Percentiles rank a stretch among this genome's conserved stretches.
These are phyloP conservation scores for Drosophila prosaltans DNA, from an alignment of 1,140 invertebrate genomes.

Conservation along the genomic window DNA sequence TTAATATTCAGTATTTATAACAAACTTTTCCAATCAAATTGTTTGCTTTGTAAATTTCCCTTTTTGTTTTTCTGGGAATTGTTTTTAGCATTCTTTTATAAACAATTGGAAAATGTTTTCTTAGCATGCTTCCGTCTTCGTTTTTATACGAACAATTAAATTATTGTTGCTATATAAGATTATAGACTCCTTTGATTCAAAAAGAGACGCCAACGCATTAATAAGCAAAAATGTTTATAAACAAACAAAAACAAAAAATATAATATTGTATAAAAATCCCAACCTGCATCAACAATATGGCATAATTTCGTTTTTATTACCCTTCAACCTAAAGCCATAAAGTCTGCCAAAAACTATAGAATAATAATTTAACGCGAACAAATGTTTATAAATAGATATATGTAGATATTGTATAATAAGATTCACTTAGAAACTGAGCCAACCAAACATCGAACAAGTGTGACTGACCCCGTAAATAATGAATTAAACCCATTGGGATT, in stretches of 20 bases:
- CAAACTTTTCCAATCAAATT: too few species aligned
- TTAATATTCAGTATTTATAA: too few species aligned
- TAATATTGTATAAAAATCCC: slow-evolving; percentile 28
- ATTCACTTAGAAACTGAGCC: slow-evolving; percentile 10
- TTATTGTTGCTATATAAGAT: slow-evolving; percentile 1
- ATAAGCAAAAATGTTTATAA: slow-evolving; percentile 35
- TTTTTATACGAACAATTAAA: not conserved
- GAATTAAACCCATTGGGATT: not conserved
- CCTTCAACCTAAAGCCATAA: slow-evolving; percentile 15
- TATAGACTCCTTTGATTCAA: not conserved
- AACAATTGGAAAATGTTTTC: not conserved
- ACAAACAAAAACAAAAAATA: slow-evolving; percentile 10
- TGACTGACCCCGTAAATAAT: not conserved
- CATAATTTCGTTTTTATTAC: slow-evolving; percentile 23
- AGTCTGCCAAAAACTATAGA: slow-evolving; percentile 31
- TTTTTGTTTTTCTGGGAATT: not conserved
- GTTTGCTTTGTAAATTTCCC: too few species aligned
- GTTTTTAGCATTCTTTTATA: not conserved
- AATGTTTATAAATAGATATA: too few species aligned
- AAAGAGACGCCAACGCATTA: slow-evolving; percentile 1
- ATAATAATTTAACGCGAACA: slow-evolving; percentile 10
- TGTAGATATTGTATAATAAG: too few species aligned
- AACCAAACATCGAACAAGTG: not conserved
- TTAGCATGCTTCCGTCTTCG: not conserved
- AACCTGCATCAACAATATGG: slow-evolving; percentile 52